Evolutionary conservation across 2,797 vertebrate genomes (phyloP), one percentile per base, ranked within the genome.

Genomic region (Vespertilio murinus): DNA sequence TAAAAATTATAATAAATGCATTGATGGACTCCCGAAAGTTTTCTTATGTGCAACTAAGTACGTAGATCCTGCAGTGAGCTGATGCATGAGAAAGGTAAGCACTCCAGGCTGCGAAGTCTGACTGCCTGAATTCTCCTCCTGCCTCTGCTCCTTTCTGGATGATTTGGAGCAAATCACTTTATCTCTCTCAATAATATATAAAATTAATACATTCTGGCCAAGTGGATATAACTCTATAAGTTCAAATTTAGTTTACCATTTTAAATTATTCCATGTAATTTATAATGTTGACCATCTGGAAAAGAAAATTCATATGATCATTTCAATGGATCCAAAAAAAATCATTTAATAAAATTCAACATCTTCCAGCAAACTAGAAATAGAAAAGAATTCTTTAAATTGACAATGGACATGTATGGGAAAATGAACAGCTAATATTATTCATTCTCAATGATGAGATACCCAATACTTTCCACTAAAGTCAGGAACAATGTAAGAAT

Each of bases 221-320:
- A 69, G 3, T 75, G 18, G 18, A 20, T 5, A 82, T 12, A 35
- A 67, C 42, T 16, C 38, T 56, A 59, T 23, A 56, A 85, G 40
- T 23, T 45, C 35, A 90, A 88, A 47, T 8, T 89, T 52, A 52
- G 42, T 61, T 93, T 78, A 38, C 7, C n/a, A 47, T 69, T 84
- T 80, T 65, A 93, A 95, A 64, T 54, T 38, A 89, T 52, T 70
- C 30, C n/a, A 35, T 54, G 23, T 82, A 38, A 86, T 71, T 80
- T 9, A 33, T 79, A 93, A 35, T 23, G 33, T 49, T 56, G 52
- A 84, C 4, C n/a, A 18, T 56, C 20, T 64, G 22, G 45, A 82
- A 71, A 67, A 64, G 8, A 77, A 59, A 81, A 84, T 28, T 22
- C 25, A 17, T 45, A 65, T n/a, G 70, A 75, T 35, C 28, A 38